These are phyloP conservation scores for Neomicropteryx cornuta DNA, from an alignment of 1,140 invertebrate species.

Conservation along the genomic window DNA sequence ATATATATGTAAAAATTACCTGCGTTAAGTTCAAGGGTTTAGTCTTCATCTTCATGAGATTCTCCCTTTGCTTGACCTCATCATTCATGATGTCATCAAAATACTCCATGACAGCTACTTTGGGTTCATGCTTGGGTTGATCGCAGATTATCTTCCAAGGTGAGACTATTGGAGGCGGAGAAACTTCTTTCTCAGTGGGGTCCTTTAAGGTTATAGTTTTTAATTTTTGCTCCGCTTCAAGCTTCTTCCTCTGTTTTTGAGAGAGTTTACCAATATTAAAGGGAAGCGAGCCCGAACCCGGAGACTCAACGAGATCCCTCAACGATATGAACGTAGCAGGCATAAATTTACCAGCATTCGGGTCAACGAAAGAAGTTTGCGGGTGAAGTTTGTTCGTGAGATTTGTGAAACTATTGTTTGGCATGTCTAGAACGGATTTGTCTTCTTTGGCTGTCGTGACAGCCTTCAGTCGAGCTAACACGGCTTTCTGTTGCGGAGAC, in stretches of 20 bases:
- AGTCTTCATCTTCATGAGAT: constrained; percentile 44
- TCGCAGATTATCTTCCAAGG: constrained; percentile 34
- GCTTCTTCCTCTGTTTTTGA: constrained; percentile 48
- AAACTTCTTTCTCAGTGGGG: constrained; percentile 19
- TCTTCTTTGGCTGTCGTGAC: constrained; percentile 31
- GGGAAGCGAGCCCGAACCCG: constrained; percentile 26
- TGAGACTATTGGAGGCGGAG: constrained; percentile 21
- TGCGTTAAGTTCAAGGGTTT: constrained; percentile 52
- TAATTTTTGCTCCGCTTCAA: constrained; percentile 21
- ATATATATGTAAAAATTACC: constrained; percentile 16
- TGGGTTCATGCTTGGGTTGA: constrained; percentile 17
- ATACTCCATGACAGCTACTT: constrained; percentile 24
- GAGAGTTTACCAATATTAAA: constrained; percentile 41
- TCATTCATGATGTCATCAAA: constrained; percentile 46
- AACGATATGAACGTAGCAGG: constrained; percentile 20
- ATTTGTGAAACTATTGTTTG: constrained; percentile 27
- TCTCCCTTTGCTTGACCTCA: constrained; percentile 48
- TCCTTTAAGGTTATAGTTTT: constrained; percentile 21
- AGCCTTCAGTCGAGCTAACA: constrained; percentile 39
- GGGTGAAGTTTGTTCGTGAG: constrained; percentile 22
- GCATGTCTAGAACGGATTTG: constrained; percentile 25
- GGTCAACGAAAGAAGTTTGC: constrained; percentile 15
- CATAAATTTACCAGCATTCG: constrained; percentile 14
- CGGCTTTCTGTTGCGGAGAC: constrained; percentile 31
- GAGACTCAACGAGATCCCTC: constrained; percentile 16